Evolutionary conservation across 2,888 invertebrate species (phyloP), one percentile per base, ranked within the genome.

Genomic region (Schrankia costaestrigalis): DNA sequence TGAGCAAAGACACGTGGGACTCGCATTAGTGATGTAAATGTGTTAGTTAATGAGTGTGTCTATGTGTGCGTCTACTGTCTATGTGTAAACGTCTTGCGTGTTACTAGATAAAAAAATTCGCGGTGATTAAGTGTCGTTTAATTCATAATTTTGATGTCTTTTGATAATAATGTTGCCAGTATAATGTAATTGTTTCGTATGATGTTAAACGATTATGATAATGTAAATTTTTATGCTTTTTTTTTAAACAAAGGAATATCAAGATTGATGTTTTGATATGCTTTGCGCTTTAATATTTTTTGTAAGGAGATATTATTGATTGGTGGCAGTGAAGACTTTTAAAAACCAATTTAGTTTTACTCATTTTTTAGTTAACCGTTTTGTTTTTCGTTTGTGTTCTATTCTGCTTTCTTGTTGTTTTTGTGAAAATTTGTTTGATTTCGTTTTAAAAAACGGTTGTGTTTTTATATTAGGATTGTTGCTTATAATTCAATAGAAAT

Each of bases 11-110:
- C 80, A 81, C 83, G 83, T 85, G 82, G 38, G 17, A 11, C 52
- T 31, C 31, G 65, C 65, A 72, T 78, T 75, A 75, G 80, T 79
- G 77, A 81, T 82, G 82, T 83, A 79, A 82, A 83, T 83, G 85
- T 86, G 85, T 80, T 58, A 56, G 69, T 74, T 85, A 87, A 84
- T 85, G 82, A 85, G 78, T 71, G 65, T 59, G 65, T 61, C 61
- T 31, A 21, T 71, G 85, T 85, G 86, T 81, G 83, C 58, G 72
- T 71, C 45, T 55, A 47, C 57, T 59, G 67, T 71, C 66, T 71
- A 65, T 72, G 71, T 73, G 64, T 75, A 64, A 62, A 64, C 54
- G 57, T 65, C 53, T 70, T 41, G 75, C 72, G 74, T 75, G 75
- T 58, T 48, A 52, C n/a, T n/a, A n/a, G n/a, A n/a, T 56, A 47